phyloP scores from a whole-genome alignment of 2,113 vertebrate genomes.

The Mirounga angustirostris region DNA sequence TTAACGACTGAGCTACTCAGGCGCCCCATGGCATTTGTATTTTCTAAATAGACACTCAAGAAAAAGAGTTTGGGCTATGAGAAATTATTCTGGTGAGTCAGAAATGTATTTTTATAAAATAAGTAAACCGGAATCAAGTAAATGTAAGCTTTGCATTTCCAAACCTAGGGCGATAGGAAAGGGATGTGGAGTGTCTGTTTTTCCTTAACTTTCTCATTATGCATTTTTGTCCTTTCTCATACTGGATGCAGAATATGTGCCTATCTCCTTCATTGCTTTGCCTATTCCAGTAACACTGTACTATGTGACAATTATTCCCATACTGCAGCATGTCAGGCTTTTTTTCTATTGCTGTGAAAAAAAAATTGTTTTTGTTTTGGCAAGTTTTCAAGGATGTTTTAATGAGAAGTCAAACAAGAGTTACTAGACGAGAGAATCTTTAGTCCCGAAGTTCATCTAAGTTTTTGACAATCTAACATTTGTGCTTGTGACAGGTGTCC shows the following conservation, averaged over 20 bases:
- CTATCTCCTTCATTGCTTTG: background rate
- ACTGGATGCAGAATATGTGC: background rate
- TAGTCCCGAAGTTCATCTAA: background rate
- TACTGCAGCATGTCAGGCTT: background rate
- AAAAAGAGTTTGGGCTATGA: background rate
- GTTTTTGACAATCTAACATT: conserved; percentile 27
- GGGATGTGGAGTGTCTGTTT: background rate
- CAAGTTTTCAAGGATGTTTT: conserved; percentile 36
- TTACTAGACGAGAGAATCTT: background rate
- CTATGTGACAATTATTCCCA: background rate
- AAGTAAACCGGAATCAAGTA: background rate
- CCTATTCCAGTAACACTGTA: background rate
- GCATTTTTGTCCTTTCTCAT: background rate
- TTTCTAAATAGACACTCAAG: background rate
- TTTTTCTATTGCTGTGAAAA: background rate
- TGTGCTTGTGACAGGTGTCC: conserved; percentile 14
- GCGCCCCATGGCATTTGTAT: background rate
- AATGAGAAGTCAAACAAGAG: background rate
- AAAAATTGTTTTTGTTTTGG: background rate
- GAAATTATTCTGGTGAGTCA: background rate
- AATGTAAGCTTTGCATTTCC: background rate
- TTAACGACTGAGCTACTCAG: too few species aligned
- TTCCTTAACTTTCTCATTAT: background rate
- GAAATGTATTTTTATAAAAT: background rate
- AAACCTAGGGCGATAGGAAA: background rate